Percentiles rank a stretch among this genome's conserved stretches.
phyloP scores from a whole-genome alignment of 2,113 vertebrate species.

The Damaliscus lunatus region DNA sequence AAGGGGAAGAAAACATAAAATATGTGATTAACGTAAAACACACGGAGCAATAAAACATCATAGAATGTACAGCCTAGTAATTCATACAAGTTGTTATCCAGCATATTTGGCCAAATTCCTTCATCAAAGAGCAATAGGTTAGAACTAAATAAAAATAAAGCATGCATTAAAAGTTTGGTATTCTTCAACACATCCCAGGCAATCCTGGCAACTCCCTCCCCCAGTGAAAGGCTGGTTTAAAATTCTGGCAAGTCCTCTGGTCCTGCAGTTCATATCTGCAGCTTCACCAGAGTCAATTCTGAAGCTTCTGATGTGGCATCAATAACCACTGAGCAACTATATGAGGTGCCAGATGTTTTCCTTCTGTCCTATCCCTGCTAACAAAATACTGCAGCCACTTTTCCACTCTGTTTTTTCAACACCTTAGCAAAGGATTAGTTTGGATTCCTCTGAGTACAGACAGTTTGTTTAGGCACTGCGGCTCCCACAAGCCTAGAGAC shows the following conservation, averaged over 20 bases:
- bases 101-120: background rate
- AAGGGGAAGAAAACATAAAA: background rate
- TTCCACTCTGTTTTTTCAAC: background rate
- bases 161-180: background rate
- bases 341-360: background rate
- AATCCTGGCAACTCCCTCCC: background rate
- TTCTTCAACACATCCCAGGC: background rate
- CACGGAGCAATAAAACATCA: background rate
- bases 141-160: background rate
- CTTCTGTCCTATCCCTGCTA: background rate
- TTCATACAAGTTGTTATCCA: background rate
- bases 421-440: background rate
- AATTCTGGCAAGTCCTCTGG: background rate
- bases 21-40: background rate
- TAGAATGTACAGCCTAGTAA: background rate
- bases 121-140: background rate
- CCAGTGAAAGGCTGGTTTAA: background rate
- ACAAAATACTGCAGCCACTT: background rate
- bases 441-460: background rate
- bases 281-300: background rate
- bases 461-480: background rate
- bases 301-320: background rate
- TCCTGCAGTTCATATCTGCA: background rate
- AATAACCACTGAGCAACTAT: background rate
- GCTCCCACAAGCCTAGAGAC: background rate